A percentile compares a stretch with the other conserved stretches of the same genome.
phyloP scores from a whole-genome alignment of 2,888 invertebrate species.

The Cancer borealis region DNA sequence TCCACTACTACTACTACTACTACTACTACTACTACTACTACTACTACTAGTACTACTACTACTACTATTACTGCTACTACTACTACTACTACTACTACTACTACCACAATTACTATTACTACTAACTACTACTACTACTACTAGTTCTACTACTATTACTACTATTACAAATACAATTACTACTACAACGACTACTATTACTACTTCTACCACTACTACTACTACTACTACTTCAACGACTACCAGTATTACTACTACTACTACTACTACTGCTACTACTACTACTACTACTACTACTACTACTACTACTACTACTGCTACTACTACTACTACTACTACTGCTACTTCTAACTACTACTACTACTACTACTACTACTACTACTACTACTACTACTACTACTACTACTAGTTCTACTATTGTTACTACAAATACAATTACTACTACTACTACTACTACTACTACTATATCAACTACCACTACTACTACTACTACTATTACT shows the following conservation, averaged over 20 bases:
- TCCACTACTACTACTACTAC: too few relatives aligned
- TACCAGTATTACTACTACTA: constrained; percentile 24
- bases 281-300: constrained; percentile 31
- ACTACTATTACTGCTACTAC: too few relatives aligned
- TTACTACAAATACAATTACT: not conserved
- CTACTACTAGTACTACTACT: too few relatives aligned
- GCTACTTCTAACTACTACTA: not conserved
- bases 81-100: too few relatives aligned
- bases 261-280: constrained; percentile 24
- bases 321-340: constrained; percentile 27
- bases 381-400: not conserved
- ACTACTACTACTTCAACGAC: not conserved
- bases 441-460: not conserved
- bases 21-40: too few relatives aligned
- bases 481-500: not conserved
- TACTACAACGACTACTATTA: constrained; percentile 50
- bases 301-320: constrained; percentile 2
- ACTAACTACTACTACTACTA: too few relatives aligned
- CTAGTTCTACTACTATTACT: not conserved
- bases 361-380: not conserved
- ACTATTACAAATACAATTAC: constrained; percentile 46
- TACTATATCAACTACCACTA: too few relatives aligned
- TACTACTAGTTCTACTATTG: not conserved
- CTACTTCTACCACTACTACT: constrained; percentile 39
- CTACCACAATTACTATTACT: too few relatives aligned